These are phyloP conservation scores for Orestias chungarensis DNA, from an alignment of 2,797 vertebrate species.

Conservation along the genomic window DNA sequence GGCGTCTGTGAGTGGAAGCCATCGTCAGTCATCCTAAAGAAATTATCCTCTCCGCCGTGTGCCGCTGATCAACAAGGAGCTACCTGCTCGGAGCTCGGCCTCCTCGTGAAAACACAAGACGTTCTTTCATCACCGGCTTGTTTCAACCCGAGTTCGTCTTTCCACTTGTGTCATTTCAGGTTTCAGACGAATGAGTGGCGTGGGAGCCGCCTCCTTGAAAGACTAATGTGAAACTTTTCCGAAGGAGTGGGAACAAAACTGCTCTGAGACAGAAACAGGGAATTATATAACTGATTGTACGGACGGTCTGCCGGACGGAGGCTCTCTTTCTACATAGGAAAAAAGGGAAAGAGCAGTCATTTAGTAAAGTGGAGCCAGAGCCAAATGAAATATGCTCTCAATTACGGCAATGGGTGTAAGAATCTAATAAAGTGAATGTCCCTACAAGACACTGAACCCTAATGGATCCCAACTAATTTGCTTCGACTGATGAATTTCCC, in stretches of 20 bases:
- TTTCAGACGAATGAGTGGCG: conserved; percentile 34
- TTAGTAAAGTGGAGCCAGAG: conserved; percentile 88
- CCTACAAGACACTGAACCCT: conserved; percentile 93
- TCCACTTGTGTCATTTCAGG: conserved; percentile 35
- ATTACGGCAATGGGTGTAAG: conserved; percentile 99
- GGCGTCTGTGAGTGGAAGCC: conserved; percentile 86
- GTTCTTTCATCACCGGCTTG: conserved; percentile 82
- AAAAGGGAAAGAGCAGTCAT: conserved; percentile 87
- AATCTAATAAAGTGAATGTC: conserved; percentile 97
- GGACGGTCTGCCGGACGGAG: conserved; percentile 28
- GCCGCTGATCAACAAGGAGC: conserved; percentile 77
- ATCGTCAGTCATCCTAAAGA: conserved; percentile 92
- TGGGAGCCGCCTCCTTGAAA: conserved; percentile 8
- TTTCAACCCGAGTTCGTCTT: conserved; percentile 44
- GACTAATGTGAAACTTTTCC: conserved; percentile 8
- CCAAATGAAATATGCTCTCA: conserved; percentile 98
- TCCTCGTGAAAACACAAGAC: conserved; percentile 84
- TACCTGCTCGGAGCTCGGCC: conserved; percentile 42
- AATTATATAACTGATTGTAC: conserved; percentile 18
- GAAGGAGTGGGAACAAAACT: neutral
- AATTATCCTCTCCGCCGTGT: conserved; percentile 89
- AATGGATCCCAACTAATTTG: conserved; percentile 98
- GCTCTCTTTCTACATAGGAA: conserved; percentile 89
- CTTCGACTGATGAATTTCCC: conserved; percentile 97
- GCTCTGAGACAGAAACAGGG: conserved; percentile 12